Percentiles rank a stretch among this genome's conserved stretches.
Evolutionary conservation across 2,888 invertebrate genomes (phyloP).

Genomic region (Conomelus anceps): DNA sequence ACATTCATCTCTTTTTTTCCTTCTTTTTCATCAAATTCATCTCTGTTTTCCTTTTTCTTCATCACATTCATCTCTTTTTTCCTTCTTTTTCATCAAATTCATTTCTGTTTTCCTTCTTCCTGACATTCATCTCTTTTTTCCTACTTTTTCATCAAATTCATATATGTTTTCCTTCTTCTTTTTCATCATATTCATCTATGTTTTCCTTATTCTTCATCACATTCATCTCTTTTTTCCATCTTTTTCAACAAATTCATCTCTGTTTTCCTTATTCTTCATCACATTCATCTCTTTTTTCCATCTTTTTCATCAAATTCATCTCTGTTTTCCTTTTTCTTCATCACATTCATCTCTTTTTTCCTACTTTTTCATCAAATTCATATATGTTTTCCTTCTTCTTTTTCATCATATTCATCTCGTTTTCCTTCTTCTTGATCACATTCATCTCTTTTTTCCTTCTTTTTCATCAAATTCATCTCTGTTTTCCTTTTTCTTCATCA

Average conservation of each 20-base stretch:
- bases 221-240: not conserved
- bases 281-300: not conserved
- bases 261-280: not conserved
- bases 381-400: not conserved
- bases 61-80: not conserved
- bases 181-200: no score
- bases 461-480: no score
- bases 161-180: not conserved
- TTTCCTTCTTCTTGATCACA: not conserved
- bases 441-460: not conserved
- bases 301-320: not conserved
- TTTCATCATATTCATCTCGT: no score
- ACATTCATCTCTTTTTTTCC: not conserved
- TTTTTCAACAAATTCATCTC: no score
- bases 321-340: no score
- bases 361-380: not conserved
- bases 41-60: not conserved
- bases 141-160: not conserved
- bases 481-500: not conserved
- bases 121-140: not conserved
- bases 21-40: not conserved
- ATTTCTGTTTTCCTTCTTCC: not conserved
- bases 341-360: not conserved
- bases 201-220: not conserved
- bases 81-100: not conserved